A percentile compares a stretch with the other conserved stretches of the same genome.
Conservation (phyloP, 2,888 invertebrate genomes). For the Leptinotarsa rubiginosa region DNA sequence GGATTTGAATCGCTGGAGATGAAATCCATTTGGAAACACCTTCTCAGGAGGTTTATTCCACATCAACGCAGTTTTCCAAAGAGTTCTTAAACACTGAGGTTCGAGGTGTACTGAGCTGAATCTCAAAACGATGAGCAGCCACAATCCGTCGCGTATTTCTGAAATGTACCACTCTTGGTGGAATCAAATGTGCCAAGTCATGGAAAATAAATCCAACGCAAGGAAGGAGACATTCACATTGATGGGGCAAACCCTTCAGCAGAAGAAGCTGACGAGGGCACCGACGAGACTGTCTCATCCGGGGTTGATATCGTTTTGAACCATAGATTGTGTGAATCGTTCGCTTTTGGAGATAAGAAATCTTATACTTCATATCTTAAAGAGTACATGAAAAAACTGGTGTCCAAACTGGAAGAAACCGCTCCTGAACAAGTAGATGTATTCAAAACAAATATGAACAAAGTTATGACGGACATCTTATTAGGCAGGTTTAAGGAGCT, state of each 20-base stretch:
- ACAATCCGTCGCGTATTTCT: too few species aligned
- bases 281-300: slow-evolving; percentile 78
- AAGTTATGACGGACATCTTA: slow-evolving; percentile 93
- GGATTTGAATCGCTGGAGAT: too few species aligned
- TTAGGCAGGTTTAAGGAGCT: slow-evolving; percentile 89
- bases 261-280: slow-evolving; percentile 87
- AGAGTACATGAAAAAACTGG: slow-evolving; percentile 95
- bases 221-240: slow-evolving; percentile 81
- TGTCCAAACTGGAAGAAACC: slow-evolving; percentile 83
- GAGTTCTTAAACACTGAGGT: too few species aligned
- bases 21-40: too few species aligned
- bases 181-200: too few species aligned
- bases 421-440: slow-evolving; percentile 87
- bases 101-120: too few species aligned
- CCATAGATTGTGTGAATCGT: too few species aligned
- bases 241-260: slow-evolving; percentile 95
- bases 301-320: too few species aligned
- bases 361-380: slow-evolving; percentile 92
- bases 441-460: slow-evolving; percentile 93
- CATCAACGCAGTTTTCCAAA: too few species aligned
- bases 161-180: too few species aligned
- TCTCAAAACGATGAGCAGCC: too few species aligned
- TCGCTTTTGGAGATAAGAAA: slow-evolving; percentile 90
- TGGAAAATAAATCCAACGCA: slow-evolving; percentile 83
- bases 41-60: too few species aligned